phyloP scores from a whole-genome alignment of 2,888 invertebrate species.

The Cephonodes hylas region DNA sequence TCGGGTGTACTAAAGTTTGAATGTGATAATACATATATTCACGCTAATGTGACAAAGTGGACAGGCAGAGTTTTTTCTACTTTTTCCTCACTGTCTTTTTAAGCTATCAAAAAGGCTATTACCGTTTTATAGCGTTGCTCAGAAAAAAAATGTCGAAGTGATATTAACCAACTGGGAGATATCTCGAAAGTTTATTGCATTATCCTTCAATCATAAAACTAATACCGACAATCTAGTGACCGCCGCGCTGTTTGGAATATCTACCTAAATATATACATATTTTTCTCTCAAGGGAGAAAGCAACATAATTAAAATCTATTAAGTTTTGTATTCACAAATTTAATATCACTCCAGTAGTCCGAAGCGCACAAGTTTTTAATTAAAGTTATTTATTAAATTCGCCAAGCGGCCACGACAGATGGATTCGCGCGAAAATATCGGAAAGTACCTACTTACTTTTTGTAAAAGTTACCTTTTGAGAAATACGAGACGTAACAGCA shows the following conservation, averaged over 20 bases:
- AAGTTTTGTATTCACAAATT: conserved; percentile 26
- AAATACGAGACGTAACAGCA: neutral
- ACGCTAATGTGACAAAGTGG: too few relatives aligned
- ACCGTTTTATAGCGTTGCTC: too few relatives aligned
- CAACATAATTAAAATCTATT: conserved; percentile 25
- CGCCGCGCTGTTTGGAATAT: neutral
- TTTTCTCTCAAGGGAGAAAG: conserved; percentile 16
- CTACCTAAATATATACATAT: neutral
- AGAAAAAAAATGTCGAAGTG: too few relatives aligned
- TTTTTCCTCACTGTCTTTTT: too few relatives aligned
- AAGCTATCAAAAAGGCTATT: too few relatives aligned
- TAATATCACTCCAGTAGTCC: conserved; percentile 13
- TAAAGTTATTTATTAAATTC: conserved; percentile 19
- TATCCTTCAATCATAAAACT: too few relatives aligned
- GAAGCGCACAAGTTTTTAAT: conserved; percentile 22
- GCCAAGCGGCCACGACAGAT: neutral
- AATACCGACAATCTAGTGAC: neutral
- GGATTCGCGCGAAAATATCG: conserved; percentile 2
- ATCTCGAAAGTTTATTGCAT: too few relatives aligned
- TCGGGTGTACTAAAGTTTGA: too few relatives aligned
- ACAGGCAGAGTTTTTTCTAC: too few relatives aligned
- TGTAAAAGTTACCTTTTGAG: neutral
- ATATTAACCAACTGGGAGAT: too few relatives aligned
- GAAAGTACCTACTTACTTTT: neutral
- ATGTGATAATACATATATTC: too few relatives aligned